Evolutionary conservation across 2,888 invertebrate species (phyloP), one percentile per base, ranked within the genome.

Genomic region (Leucophora obtusa): DNA sequence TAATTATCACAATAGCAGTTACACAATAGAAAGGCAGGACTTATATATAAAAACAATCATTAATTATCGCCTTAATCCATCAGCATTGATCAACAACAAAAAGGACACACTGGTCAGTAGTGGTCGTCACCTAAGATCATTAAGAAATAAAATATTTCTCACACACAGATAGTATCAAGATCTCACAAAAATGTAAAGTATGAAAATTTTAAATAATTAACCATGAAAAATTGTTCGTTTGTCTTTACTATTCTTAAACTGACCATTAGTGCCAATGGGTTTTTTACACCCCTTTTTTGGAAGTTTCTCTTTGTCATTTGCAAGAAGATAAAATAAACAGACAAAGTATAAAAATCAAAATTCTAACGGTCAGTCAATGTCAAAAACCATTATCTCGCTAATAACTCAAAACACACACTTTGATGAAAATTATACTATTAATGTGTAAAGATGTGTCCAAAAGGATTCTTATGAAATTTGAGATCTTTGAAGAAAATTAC

Each of bases 341-440:
- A 21, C 33, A 53, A 38, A 11, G 33, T 47, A 69, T 58, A 69
- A 58, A 59, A 59, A 43, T 11, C n/a, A n/a, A 59, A 59, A 33
- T 66, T 70, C 73, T 77, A 85, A 86, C 85, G 86, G 84, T 83
- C 77, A 81, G 81, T 77, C 84, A 86, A 85, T 84, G 88, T 85
- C 87, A 83, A 74, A 84, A 84, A 84, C 84, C 83, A 88, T 88
- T 88, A 88, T 88, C 88, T 88, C 83, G 83, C 88, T 89, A 88
- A 88, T 88, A 87, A 87, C 86, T 86, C 84, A 87, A 89, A 88
- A 88, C 88, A 88, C 88, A 89, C 88, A 86, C 85, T 85, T 83
- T 81, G 81, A 83, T 78, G 83, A 83, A 83, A 82, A 59, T 73
- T 59, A 68, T 63, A 17, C 62, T 35, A 43, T 11, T 65, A 11